phyloP scores from a whole-genome alignment of 2,797 vertebrate species.

The Acrossocheilus fasciatus region DNA sequence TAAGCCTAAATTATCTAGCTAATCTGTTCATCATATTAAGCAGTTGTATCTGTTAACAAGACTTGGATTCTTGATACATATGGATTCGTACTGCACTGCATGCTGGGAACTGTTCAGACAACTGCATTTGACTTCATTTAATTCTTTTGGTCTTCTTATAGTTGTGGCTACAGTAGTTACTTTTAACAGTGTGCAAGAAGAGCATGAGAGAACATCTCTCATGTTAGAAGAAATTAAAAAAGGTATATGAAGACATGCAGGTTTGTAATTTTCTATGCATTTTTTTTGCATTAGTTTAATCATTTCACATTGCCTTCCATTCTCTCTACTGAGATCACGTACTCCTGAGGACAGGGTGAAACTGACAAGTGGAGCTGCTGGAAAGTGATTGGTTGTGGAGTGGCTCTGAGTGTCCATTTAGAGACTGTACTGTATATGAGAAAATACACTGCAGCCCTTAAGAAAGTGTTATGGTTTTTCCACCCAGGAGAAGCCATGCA shows the following conservation, averaged over 20 bases:
- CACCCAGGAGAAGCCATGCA: background rate
- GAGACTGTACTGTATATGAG: background rate
- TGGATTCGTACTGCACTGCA: background rate
- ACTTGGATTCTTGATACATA: background rate
- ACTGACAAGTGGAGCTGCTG: constrained; percentile 27
- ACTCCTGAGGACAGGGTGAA: background rate
- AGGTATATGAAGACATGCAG: background rate
- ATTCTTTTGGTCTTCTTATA: background rate
- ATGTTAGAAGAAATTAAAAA: background rate
- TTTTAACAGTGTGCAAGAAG: background rate
- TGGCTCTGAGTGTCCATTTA: constrained; percentile 34
- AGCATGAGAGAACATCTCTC: background rate
- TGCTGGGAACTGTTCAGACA: background rate
- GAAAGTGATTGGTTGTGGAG: constrained; percentile 36
- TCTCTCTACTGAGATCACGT: background rate
- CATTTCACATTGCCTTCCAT: constrained; percentile 1
- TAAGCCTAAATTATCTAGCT: too few relatives aligned
- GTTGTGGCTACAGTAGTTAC: background rate
- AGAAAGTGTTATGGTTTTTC: background rate
- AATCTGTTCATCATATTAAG: background rate
- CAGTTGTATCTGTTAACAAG: background rate
- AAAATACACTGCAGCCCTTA: constrained; percentile 25
- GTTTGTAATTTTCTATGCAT: background rate
- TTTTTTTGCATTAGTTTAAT: background rate
- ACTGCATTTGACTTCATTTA: background rate